Evolutionary conservation across 2,888 invertebrate genomes (phyloP), one percentile per base, ranked within the genome.

Genomic region (Neoascia interrupta): DNA sequence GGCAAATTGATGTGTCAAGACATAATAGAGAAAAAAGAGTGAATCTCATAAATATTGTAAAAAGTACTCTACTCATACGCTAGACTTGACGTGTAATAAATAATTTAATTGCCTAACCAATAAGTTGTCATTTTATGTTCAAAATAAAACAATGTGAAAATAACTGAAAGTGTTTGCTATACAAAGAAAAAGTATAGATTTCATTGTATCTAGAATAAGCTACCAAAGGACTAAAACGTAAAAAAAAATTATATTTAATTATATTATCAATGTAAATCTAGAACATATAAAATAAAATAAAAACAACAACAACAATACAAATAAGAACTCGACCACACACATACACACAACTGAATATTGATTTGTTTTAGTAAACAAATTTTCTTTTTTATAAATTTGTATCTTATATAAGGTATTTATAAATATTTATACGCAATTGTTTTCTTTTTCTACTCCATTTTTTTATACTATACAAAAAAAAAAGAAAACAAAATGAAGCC

Each of bases 221-320:
- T 79, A 79, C 79, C 79, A 79, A 79, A 79, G 79, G 79, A 79
- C 79, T 61, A 72, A 79, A 73, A 61, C 70, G 53, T 64, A 70
- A 47, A 79, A 54, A 64, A 43, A 66, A 26, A 72, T 34, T 72
- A 68, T 72, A 72, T 66, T 66, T 64, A 60, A 76, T n/a, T n/a
- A 60, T 68, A 72, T 72, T 73, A 79, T 79, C 72, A 66, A 73
- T 79, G 72, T 79, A 79, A 72, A 79, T 79, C 68, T 61, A 79
- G 72, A 72, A 73, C 61, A 51, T 58, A 49, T 54, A 49, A 39
- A 56, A 36, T 26, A 45, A 47, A 39, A 43, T 39, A 36, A 16
- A 41, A 31, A 51, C 31, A 8, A 31, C 31, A 31, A 31, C 8
- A 53, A 58, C 18, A 51, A 56, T 23, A 56, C 18, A 41, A 10